These are phyloP conservation scores for Subanguina moxae DNA, from an alignment of 1,140 invertebrate species.

Conservation along the genomic window DNA sequence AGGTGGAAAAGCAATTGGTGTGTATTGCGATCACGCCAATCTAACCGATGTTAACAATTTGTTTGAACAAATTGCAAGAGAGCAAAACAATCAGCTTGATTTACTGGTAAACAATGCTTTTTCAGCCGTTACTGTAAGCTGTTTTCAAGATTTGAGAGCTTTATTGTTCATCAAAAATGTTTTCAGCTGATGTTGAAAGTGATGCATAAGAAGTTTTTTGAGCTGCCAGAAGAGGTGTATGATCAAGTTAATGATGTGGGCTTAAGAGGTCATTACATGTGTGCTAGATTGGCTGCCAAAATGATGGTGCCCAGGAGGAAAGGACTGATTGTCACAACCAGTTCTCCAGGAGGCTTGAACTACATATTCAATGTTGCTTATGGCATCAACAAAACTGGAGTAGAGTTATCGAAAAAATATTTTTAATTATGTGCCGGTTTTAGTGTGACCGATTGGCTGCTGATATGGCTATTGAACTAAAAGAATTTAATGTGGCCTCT, in stretches of 20 bases:
- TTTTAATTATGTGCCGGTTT: neutral
- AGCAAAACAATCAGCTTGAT: conserved; percentile 61
- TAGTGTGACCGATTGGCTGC: conserved; percentile 61
- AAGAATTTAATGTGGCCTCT: conserved; percentile 60
- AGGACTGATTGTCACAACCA: conserved; percentile 61
- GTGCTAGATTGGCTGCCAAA: conserved; percentile 21
- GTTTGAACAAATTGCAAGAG: conserved; percentile 59
- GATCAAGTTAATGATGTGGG: conserved; percentile 34
- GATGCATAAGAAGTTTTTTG: conserved; percentile 19
- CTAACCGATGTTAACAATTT: conserved; percentile 58
- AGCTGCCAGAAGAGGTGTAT: conserved; percentile 12
- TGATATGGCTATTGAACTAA: conserved; percentile 61
- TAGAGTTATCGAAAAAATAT: conserved; percentile 39
- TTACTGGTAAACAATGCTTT: conserved; percentile 63
- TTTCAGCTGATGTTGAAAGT: conserved; percentile 10
- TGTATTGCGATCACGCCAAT: conserved; percentile 62
- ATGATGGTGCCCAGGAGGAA: conserved; percentile 30
- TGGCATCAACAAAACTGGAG: conserved; percentile 61
- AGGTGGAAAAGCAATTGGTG: conserved; percentile 59
- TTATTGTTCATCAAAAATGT: neutral
- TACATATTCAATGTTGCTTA: conserved; percentile 62
- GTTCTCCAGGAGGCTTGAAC: conserved; percentile 60
- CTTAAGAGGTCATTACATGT: conserved; percentile 34
- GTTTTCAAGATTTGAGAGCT: neutral
- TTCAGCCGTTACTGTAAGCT: conserved; percentile 58